A percentile compares a stretch with the other conserved stretches of the same genome.
phyloP scores from a whole-genome alignment of 1,140 invertebrate genomes.

The Phortica variegata region DNA sequence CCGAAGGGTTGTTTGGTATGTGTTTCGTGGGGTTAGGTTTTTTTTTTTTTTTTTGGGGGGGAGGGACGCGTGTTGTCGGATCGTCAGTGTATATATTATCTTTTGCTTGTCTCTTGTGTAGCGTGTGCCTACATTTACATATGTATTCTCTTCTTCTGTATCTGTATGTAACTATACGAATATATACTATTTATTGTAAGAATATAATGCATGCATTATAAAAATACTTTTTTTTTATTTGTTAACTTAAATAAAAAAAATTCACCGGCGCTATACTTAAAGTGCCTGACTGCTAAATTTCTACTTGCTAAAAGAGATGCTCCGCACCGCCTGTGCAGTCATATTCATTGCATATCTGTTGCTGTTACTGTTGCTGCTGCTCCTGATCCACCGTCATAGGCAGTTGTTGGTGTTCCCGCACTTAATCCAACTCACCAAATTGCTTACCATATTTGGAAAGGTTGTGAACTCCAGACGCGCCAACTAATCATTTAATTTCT shows the following conservation, averaged over 20 bases:
- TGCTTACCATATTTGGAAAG: too few species aligned
- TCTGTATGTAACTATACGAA: slow-evolving; percentile 20
- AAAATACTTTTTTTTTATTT: slow-evolving; percentile 48
- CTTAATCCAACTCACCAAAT: background rate
- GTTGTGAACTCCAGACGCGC: too few species aligned
- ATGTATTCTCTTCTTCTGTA: slow-evolving; percentile 24
- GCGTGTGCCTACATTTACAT: slow-evolving; percentile 26
- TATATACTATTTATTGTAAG: slow-evolving; percentile 37
- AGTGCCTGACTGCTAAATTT: slow-evolving; percentile 14
- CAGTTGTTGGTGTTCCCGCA: background rate
- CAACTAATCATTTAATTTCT: too few species aligned
- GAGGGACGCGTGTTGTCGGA: background rate
- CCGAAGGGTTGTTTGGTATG: background rate
- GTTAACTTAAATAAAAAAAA: slow-evolving; percentile 48
- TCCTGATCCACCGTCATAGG: background rate
- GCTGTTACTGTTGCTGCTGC: slow-evolving; percentile 11
- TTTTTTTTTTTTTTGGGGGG: background rate
- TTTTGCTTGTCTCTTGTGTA: background rate
- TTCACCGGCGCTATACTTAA: slow-evolving; percentile 31
- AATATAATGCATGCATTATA: slow-evolving; percentile 57
- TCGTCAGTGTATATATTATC: background rate
- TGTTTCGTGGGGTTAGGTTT: background rate
- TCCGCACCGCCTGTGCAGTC: too few species aligned
- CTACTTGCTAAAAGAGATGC: too few species aligned
- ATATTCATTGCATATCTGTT: slow-evolving; percentile 16